Evolutionary conservation across 2,797 vertebrate genomes (phyloP), one percentile per base, ranked within the genome.

Genomic region (Anguilla megastoma): DNA sequence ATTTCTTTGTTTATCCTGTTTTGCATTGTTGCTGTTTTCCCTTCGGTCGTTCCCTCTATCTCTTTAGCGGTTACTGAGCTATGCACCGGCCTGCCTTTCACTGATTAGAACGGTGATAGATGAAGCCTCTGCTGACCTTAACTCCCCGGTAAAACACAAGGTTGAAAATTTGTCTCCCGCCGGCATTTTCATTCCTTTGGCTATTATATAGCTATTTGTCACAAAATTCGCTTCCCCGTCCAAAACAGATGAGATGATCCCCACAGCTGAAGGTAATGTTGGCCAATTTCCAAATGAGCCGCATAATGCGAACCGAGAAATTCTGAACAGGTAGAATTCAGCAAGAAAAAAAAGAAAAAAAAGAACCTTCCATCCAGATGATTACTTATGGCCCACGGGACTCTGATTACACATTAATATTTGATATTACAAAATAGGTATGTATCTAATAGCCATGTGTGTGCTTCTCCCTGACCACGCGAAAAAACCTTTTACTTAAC

Each of bases 41-140:
- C 87, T 85, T 88, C 88, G 2, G 86, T 89, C 60, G 82, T 84
- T 9, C 2, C 2, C 45, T 60, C 52, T 80, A 41, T 80, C 86
- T 87, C 50, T 90, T 90, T 93, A 91, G 95, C 92, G 88, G 93
- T 92, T 92, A 92, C 88, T 60, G 91, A 91, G 92, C 90, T 90
- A 36, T 86, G 92, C 92, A 91, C 87, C 76, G 90, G 94, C 90
- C 95, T 95, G 95, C 84, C 92, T 93, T 91, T 87, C 90, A 94
- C 95, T 95, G 95, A 96, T 96, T 96, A 96, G 94, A 95, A 89
- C 93, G 84, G 92, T 95, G 95, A 95, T 96, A 95, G 95, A 96
- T 96, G 93, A 93, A 91, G 92, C 91, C 91, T 92, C 90, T 93
- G 94, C 92, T 94, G 95, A 96, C 95, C 95, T 96, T 95, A 95